These are phyloP conservation scores for Cataglyphis hispanica DNA, from an alignment of 1,140 invertebrate species.

Conservation along the genomic window DNA sequence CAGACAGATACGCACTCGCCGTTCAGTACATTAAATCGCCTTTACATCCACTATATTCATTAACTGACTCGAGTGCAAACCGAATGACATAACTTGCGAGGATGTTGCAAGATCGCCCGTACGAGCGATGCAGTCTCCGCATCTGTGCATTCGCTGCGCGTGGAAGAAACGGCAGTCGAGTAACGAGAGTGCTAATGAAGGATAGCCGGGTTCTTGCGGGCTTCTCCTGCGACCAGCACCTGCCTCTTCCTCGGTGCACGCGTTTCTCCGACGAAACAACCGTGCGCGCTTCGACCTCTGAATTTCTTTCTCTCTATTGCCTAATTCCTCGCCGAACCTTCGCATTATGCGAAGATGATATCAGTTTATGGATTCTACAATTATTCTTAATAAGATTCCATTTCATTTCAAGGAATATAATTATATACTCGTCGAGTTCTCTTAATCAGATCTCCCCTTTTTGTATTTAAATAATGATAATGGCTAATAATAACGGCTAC, in stretches of 20 bases:
- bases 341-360: constrained; percentile 49
- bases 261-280: constrained; percentile 53
- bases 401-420: neutral
- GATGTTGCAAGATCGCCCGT: constrained; percentile 17
- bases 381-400: neutral
- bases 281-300: constrained; percentile 23
- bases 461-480: neutral
- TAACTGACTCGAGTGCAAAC: constrained; percentile 39
- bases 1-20: neutral
- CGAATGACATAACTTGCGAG: constrained; percentile 43
- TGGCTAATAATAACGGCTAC: neutral
- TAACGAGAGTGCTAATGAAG: constrained; percentile 83
- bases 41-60: constrained; percentile 15
- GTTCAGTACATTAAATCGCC: neutral
- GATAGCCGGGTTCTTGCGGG: constrained; percentile 75
- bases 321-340: constrained; percentile 59
- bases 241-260: constrained; percentile 64
- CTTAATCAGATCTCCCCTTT: neutral
- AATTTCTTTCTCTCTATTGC: constrained; percentile 52
- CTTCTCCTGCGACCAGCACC: constrained; percentile 65
- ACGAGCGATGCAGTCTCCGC: neutral
- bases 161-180: constrained; percentile 60
- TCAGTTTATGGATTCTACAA: neutral
- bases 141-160: neutral
- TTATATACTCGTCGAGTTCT: neutral